A percentile compares a stretch with the other conserved stretches of the same genome.
Evolutionary conservation across 2,888 invertebrate species (phyloP).

Genomic region (Leucophora obtusa): DNA sequence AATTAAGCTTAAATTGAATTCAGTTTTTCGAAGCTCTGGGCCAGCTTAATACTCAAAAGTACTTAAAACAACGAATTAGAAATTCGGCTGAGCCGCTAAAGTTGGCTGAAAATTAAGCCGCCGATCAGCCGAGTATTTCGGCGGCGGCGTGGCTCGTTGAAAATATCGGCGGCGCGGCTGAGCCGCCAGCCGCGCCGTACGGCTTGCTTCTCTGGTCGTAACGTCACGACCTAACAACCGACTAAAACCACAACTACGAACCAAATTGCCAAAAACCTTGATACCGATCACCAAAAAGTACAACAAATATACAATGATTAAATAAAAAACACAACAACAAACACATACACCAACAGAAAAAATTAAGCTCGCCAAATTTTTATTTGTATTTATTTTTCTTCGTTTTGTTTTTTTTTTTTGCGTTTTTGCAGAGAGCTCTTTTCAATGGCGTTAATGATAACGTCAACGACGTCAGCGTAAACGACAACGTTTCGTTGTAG

Average conservation of each 20-base stretch:
- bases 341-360: slow-evolving; percentile 29
- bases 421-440: slow-evolving; percentile 52
- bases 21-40: too few species aligned
- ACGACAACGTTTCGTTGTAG: slow-evolving; percentile 41
- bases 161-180: too few species aligned
- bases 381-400: slow-evolving; percentile 38
- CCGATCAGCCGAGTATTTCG: too few species aligned
- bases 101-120: too few species aligned
- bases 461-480: slow-evolving; percentile 33
- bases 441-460: slow-evolving; percentile 55
- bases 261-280: slow-evolving; percentile 78
- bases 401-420: slow-evolving; percentile 1
- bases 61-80: too few species aligned
- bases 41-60: too few species aligned
- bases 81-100: too few species aligned
- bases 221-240: slow-evolving; percentile 74
- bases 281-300: slow-evolving; percentile 74
- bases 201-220: too few species aligned
- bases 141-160: too few species aligned
- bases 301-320: slow-evolving; percentile 55
- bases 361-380: slow-evolving; percentile 56
- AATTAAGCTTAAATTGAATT: too few species aligned
- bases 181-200: too few species aligned
- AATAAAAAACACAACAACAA: slow-evolving; percentile 50
- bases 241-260: slow-evolving; percentile 73